Base-by-base conservation (phyloP, 2,888 invertebrate genomes). In the Zaprionus bogoriensis region DNA sequence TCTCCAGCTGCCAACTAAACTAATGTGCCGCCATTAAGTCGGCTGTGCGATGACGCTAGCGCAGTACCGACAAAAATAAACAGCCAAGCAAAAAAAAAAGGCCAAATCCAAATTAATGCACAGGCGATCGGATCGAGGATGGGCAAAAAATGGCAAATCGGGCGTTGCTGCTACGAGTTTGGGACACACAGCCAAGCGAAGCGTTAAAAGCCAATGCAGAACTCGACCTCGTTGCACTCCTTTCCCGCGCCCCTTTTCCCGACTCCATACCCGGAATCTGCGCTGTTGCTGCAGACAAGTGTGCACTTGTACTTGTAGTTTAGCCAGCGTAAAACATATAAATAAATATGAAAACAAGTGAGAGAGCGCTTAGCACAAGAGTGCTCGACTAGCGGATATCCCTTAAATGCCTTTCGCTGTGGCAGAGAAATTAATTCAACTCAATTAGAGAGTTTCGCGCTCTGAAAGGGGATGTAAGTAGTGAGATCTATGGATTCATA, bases 261-360 rank as follows among this genome's bases (percentile, higher is more conserved):
- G 27, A 7, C 32, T 6, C 3, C 30, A 6, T 2, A n/a, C n/a
- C n/a, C n/a, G n/a, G 30, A 9, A 32, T 14, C 32, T 6, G 9
- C 17, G 14, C n/a, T 32, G 60, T 51, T 57, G 41, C 64, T 60
- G 72, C 73, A 75, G 79, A 80, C 79, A 80, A 80, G 79, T 80
- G 84, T 66, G 76, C 84, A 80, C 80, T 80, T 80, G 78, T 79
- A 74, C 80, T 79, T 77, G 74, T 78, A 78, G 80, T 71, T 80
- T 84, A 77, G 74, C 73, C 81, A 81, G 84, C 84, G 80, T 78
- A 80, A 84, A 79, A 80, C 80, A 84, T 76, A 84, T 84, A 80
- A 80, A 80, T 84, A 80, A 80, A 80, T 80, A 80, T 84, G 84
- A 80, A 78, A 77, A 51, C 27, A 50, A 42, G 50, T 32, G 28